Evolutionary conservation across 92 coral and sea anemone genomes (phyloP), one percentile per base, ranked within the genome.

Genomic region (Desmophyllum pertusum): DNA sequence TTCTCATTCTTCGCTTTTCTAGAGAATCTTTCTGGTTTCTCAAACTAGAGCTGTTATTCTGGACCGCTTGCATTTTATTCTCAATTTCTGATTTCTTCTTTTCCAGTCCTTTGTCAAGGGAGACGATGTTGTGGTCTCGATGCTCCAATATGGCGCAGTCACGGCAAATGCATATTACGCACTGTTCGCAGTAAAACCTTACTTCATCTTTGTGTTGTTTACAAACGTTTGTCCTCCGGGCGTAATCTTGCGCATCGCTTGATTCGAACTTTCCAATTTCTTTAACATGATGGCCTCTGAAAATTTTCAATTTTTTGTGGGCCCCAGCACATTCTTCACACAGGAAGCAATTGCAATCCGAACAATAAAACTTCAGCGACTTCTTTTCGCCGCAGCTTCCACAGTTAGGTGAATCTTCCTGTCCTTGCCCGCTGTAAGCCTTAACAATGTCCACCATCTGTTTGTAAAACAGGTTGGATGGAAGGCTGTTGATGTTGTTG

Each of bases 121-220:
- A 61, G 6, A 59, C 36, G 43, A 38, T 39, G 81, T 77, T 77
- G 84, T 88, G 91, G 19, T 73, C 84, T 6, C 71, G 86, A 68
- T 88, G 91, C 5, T 77, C 84, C 37, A 88, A 83, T 3, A 83
- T 55, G 36, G 84, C 91, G 82, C 91, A 88, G 74, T 88, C 88
- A 38, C 91, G 91, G 55, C 91, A 88, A 35, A 88, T 83, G 40
- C 79, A 70, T 27, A 21, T 40, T 27, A 68, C 52, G 38, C 91
- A 88, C n/a, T 86, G 43, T 17, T 83, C 78, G 57, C 91, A 83
- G 75, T 77, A 83, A 57, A 75, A 83, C 33, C 69, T 45, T 4
- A 57, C 48, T 42, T 83, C 77, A 18, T 88, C 88, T 5, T 57
- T 37, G 68, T 88, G 88, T 37, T 88, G 79, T 71, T 83, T 63